phyloP scores from a whole-genome alignment of 2,113 vertebrate species.

The Cygnus buccinator region DNA sequence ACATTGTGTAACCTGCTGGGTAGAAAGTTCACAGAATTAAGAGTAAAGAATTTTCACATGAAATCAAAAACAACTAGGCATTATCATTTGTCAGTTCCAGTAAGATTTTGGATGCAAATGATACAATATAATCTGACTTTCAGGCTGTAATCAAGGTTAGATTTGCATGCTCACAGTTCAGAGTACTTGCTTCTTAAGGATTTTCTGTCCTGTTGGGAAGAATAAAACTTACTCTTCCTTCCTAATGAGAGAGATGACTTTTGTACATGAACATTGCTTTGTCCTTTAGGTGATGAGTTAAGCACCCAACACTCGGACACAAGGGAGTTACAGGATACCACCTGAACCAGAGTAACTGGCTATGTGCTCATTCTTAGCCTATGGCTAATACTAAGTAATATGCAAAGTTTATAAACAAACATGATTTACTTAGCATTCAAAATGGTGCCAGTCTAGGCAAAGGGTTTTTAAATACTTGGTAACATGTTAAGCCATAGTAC shows the following conservation, averaged over 20 bases:
- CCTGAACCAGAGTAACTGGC: neutral
- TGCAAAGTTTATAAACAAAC: neutral
- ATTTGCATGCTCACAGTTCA: neutral
- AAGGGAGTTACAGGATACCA: neutral
- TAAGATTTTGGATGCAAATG: neutral
- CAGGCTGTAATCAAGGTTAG: neutral
- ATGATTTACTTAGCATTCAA: neutral
- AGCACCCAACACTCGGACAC: neutral
- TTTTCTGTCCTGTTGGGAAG: neutral
- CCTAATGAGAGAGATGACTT: neutral
- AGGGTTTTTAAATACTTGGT: neutral
- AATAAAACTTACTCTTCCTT: neutral
- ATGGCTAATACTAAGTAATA: neutral
- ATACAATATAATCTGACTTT: conserved; percentile 15
- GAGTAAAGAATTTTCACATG: neutral
- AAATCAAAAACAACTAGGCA: neutral
- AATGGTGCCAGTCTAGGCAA: neutral
- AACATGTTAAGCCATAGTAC: neutral
- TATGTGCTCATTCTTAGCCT: neutral
- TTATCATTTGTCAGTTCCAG: neutral
- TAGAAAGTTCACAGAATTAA: neutral
- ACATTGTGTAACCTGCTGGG: neutral
- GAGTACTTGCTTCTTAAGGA: neutral
- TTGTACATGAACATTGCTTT: neutral
- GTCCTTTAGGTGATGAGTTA: neutral